Conservation (phyloP, 2,888 invertebrate species). For the Brachynemurus nebulosus region DNA sequence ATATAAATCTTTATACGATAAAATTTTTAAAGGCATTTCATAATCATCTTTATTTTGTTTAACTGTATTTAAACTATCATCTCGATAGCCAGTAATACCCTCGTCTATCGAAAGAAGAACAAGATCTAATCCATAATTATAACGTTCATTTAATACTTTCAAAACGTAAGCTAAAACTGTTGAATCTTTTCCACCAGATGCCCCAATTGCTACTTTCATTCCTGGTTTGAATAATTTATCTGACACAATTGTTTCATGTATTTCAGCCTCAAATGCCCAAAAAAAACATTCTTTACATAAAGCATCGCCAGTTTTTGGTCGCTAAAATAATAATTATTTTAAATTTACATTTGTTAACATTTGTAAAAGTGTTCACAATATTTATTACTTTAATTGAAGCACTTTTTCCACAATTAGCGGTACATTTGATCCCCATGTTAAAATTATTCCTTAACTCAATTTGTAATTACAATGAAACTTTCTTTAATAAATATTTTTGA, state of each 20-base stretch:
- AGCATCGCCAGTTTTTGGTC: conserved; percentile 82
- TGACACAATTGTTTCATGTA: conserved; percentile 78
- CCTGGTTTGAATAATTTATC: conserved; percentile 70
- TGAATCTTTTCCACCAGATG: conserved; percentile 92
- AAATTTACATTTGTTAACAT: not conserved
- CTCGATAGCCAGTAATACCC: conserved; percentile 91
- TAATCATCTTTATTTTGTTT: conserved; percentile 91
- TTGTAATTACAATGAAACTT: too few species aligned
- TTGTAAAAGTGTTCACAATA: not conserved
- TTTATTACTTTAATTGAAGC: conserved; percentile 57
- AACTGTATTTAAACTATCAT: conserved; percentile 94
- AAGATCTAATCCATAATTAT: conserved; percentile 81
- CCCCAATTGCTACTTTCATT: conserved; percentile 83
- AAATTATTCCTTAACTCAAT: too few species aligned
- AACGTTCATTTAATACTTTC: conserved; percentile 78
- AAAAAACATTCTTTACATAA: conserved; percentile 93
- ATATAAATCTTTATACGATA: conserved; percentile 94
- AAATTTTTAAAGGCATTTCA: conserved; percentile 80
- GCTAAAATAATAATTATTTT: conserved; percentile 36
- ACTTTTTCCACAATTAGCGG: conserved; percentile 56
- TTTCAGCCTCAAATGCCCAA: conserved; percentile 85
- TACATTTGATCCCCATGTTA: conserved; percentile 54
- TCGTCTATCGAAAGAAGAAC: conserved; percentile 94
- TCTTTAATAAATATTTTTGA: too few species aligned
- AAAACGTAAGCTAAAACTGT: conserved; percentile 92